Evolutionary conservation across 2,113 vertebrate genomes (phyloP).

Genomic region (Mesembrinibis cayennensis): DNA sequence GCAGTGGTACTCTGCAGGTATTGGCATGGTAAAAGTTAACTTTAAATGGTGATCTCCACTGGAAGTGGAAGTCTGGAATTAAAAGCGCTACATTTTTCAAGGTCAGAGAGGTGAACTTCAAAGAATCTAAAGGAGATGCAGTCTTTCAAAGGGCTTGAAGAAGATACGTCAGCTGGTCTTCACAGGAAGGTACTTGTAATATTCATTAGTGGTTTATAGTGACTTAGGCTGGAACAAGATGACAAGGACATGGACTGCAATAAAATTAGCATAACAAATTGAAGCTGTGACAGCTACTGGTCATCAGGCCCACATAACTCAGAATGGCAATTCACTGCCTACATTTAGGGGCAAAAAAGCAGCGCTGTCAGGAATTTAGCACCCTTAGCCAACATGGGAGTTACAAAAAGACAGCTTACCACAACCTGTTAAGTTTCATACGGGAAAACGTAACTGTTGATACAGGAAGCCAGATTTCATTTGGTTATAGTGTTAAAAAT

Average conservation of each 20-base stretch:
- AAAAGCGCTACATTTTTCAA: neutral
- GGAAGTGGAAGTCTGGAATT: neutral
- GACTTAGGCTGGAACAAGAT: neutral
- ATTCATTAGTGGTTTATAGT: constrained; percentile 5
- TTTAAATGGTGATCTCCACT: neutral
- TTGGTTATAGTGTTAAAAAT: neutral
- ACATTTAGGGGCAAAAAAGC: neutral
- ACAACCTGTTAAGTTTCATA: neutral
- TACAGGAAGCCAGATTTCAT: neutral
- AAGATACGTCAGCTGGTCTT: neutral
- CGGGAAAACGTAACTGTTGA: neutral
- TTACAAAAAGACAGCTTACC: neutral
- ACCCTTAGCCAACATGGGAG: neutral
- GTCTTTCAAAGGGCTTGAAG: neutral
- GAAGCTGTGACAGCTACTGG: constrained; percentile 12
- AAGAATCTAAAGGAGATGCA: neutral
- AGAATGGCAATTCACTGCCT: neutral
- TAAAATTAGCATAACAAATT: constrained; percentile 44
- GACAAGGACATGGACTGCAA: constrained; percentile 6
- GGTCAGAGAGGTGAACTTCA: neutral
- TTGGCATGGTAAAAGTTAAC: neutral
- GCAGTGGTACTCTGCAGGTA: neutral
- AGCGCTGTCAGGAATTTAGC: neutral
- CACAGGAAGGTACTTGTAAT: neutral
- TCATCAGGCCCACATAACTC: neutral